Conservation (phyloP, 1,140 invertebrate genomes). For the Laupala kohalensis region DNA sequence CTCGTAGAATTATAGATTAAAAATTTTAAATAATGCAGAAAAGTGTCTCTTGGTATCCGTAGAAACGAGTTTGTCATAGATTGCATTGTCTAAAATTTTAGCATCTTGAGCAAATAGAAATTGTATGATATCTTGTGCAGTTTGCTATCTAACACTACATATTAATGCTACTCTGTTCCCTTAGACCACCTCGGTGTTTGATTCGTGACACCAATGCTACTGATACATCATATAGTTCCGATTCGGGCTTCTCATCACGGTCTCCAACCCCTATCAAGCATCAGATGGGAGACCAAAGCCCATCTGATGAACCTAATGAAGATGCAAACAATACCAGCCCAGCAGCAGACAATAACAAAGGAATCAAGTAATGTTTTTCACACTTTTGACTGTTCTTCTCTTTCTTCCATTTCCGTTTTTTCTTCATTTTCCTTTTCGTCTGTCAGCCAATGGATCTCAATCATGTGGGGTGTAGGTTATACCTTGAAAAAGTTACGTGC, state of each 20-base stretch:
- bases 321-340: conserved; percentile 1
- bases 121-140: not conserved
- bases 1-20: not conserved
- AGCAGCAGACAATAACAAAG: conserved; percentile 1
- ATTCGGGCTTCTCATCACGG: conserved; percentile 10
- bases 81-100: not conserved
- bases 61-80: not conserved
- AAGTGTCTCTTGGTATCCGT: not conserved
- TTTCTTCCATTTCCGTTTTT: no score
- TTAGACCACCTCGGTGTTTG: conserved; percentile 2
- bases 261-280: conserved; percentile 10
- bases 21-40: not conserved
- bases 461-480: no score
- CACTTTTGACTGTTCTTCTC: no score
- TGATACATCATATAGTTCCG: conserved; percentile 7
- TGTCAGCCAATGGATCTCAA: no score
- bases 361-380: conserved; percentile 10
- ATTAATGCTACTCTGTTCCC: not conserved
- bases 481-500: no score
- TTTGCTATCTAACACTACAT: not conserved
- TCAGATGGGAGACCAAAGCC: not conserved
- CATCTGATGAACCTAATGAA: not conserved
- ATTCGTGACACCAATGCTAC: not conserved
- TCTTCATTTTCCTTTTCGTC: no score
- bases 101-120: not conserved